A percentile compares a stretch with the other conserved stretches of the same genome.
Conservation (phyloP, 2,888 invertebrate species). For the Synergus japonicus region DNA sequence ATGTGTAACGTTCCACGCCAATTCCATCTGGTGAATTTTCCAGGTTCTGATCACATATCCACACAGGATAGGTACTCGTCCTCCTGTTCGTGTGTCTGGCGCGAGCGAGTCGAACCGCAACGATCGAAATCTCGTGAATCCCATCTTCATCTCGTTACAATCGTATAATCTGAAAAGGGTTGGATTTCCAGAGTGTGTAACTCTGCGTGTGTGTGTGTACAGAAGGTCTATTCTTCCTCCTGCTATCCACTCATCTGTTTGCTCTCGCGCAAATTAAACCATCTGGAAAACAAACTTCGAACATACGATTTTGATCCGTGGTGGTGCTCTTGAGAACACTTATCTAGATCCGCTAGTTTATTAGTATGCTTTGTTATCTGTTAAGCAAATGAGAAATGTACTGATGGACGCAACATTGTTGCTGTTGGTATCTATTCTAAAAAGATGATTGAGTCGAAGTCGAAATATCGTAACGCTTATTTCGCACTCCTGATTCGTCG, state of each 20-base stretch:
- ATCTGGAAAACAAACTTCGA: conserved; percentile 35
- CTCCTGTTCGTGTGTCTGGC: neutral
- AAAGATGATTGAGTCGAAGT: too few relatives aligned
- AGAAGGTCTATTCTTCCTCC: conserved; percentile 5
- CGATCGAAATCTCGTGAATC: conserved; percentile 36
- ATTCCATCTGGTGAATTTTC: conserved; percentile 69
- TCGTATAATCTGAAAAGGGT: conserved; percentile 43
- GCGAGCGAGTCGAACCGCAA: conserved; percentile 42
- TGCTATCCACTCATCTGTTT: conserved; percentile 27
- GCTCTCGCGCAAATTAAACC: conserved; percentile 37
- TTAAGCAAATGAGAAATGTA: conserved; percentile 18
- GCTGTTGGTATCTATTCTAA: neutral
- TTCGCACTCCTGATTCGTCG: too few relatives aligned
- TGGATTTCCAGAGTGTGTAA: conserved; percentile 17
- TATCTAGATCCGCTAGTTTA: conserved; percentile 22
- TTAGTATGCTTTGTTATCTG: neutral
- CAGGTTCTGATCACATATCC: conserved; percentile 35
- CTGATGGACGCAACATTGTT: neutral
- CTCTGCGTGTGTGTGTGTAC: neutral
- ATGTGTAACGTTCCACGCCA: conserved; percentile 63
- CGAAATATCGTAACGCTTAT: too few relatives aligned
- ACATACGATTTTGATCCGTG: neutral
- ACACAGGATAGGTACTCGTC: conserved; percentile 14
- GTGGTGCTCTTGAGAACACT: conserved; percentile 12
- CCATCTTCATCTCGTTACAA: conserved; percentile 43